Percentiles rank a stretch among this genome's conserved stretches.
Conservation (phyloP, 2,797 vertebrate genomes). For the Lacerta bilineata region DNA sequence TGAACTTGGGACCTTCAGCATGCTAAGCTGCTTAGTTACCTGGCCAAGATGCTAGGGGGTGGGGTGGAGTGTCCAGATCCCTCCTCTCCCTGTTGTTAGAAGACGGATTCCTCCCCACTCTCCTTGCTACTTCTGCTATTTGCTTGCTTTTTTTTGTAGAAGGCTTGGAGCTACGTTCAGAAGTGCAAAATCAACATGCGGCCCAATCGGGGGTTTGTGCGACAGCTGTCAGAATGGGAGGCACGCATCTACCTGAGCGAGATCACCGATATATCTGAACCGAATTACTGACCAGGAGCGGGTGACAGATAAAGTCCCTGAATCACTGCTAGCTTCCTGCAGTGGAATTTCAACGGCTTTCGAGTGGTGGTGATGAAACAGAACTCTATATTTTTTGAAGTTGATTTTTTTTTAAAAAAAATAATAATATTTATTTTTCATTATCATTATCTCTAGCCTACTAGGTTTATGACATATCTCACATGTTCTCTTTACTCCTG, state of each 20-base stretch:
- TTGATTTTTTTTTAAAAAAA: no score
- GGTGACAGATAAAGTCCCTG: fast-evolving
- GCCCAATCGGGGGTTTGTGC: constrained; percentile 85
- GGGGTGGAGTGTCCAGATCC: no score
- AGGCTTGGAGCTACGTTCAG: constrained; percentile 83
- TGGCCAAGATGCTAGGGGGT: background rate
- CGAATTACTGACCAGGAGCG: constrained; percentile 73
- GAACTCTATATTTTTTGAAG: background rate
- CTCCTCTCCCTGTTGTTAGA: background rate
- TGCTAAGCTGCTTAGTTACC: background rate
- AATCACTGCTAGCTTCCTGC: fast-evolving
- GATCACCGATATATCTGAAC: constrained; percentile 80
- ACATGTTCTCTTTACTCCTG: background rate
- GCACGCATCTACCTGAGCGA: constrained; percentile 57
- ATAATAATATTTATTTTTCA: background rate
- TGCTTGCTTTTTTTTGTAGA: constrained; percentile 75
- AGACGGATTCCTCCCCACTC: background rate
- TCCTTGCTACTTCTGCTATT: constrained; percentile 11
- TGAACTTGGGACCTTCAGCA: no score
- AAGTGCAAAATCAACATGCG: constrained; percentile 85
- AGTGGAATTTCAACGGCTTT: no score
- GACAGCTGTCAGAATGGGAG: constrained; percentile 91
- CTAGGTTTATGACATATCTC: background rate
- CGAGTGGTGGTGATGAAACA: background rate
- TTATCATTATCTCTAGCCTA: background rate